Evolutionary conservation across 1,140 invertebrate genomes (phyloP).

Genomic region (Amphibalanus amphitrite): DNA sequence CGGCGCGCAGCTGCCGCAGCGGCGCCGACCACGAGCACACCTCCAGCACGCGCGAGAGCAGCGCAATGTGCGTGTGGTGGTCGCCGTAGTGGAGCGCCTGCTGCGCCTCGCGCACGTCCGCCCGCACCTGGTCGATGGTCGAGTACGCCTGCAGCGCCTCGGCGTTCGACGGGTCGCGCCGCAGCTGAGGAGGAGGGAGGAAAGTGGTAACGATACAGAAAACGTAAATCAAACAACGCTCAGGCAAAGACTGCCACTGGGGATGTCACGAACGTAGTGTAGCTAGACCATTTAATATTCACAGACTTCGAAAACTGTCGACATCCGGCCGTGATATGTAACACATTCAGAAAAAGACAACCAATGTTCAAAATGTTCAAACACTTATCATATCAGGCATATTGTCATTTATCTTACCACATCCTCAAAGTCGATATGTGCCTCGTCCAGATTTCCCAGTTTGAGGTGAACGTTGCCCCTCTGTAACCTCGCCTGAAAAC

Average conservation of each 20-base stretch:
- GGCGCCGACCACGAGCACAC: slow-evolving; percentile 69
- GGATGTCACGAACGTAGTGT: too few relatives aligned
- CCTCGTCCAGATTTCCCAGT: background rate
- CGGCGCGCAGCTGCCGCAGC: slow-evolving; percentile 65
- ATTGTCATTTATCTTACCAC: slow-evolving; percentile 1
- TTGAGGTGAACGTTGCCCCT: background rate
- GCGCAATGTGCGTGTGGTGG: background rate
- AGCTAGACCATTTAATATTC: too few relatives aligned
- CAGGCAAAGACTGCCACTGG: too few relatives aligned
- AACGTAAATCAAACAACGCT: too few relatives aligned
- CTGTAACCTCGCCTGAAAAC: background rate
- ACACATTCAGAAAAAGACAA: too few relatives aligned
- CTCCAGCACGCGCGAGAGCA: slow-evolving; percentile 21
- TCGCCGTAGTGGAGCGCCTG: background rate
- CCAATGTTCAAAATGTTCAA: too few relatives aligned
- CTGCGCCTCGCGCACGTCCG: background rate
- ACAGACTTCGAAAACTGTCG: too few relatives aligned
- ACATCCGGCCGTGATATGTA: too few relatives aligned
- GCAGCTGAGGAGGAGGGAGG: background rate
- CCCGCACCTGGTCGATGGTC: background rate
- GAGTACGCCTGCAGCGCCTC: background rate
- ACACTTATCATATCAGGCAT: too few relatives aligned
- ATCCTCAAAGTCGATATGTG: slow-evolving; percentile 2
- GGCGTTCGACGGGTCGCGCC: background rate
- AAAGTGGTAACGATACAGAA: too few relatives aligned